Base-by-base conservation (phyloP, 1,140 invertebrate species). In the Panulirus ornatus region DNA sequence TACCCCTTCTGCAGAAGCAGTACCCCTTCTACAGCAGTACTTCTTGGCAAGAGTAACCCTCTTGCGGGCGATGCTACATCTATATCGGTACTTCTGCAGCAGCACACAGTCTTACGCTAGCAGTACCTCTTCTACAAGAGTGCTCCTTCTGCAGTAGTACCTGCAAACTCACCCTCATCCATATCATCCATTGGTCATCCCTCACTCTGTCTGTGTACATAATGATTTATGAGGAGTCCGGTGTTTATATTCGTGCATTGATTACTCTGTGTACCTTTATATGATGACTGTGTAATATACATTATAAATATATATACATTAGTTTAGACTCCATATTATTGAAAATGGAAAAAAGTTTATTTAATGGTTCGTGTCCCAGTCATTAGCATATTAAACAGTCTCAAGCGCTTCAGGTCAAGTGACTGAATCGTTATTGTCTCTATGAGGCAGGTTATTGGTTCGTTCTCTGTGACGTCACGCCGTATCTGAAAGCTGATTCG, bases 271-370 rank as follows among this genome's bases (percentile, higher is more conserved):
- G 19, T 81, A 58, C 38, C 78, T 81, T 81, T 58, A 51, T 76
- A 76, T 58, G n/a, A 81, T 58, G 51, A 19, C 16, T 54, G 27
- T 81, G 44, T 58, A 58, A 38, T 42, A 76, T 82, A 82, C 54
- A 30, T 66, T 73, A 73, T 73, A 76, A 14, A 73, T 73, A 73
- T 73, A 42, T 73, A 73, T 83, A 83, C 38, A 83, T 83, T 70
- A 70, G 66, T 42, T 36, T 71, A 84, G 66, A 27, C 11, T 71
- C 44, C 66, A 42, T 70, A 84, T 71, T 42, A 70, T 38, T 70
- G 22, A 84, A 30, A 84, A 27, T n/a, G 19, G 40, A 66, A 22
- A 30, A 30, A 22, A 58, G 27, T 5, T 34, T 66, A 66, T 30
- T 66, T 66, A 66, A 30, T 66, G n/a, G 58, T 3, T 6, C 5